Percentiles rank a stretch among this genome's conserved stretches.
Evolutionary conservation across 1,140 invertebrate species (phyloP).

Genomic region (Metaphire vulgaris): DNA sequence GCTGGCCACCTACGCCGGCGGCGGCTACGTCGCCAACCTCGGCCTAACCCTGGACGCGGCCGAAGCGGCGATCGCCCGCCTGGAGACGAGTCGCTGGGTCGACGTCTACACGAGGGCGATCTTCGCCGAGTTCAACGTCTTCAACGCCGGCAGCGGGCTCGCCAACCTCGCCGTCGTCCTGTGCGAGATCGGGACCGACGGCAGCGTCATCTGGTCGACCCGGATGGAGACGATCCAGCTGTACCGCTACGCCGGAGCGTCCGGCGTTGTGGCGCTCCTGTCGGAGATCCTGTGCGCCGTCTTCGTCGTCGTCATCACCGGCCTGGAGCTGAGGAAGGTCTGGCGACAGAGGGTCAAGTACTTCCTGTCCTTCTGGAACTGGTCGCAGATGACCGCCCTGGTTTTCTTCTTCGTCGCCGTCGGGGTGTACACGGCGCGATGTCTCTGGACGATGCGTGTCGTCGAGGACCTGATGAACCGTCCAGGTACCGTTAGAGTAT

Average conservation of each 20-base stretch:
- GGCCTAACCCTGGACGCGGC: conserved; percentile 18
- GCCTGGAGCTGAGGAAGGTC: conserved; percentile 51
- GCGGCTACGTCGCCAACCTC: conserved; percentile 56
- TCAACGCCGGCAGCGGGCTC: conserved; percentile 54
- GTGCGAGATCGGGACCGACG: not conserved
- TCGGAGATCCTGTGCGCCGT: conserved; percentile 55
- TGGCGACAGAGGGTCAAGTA: not conserved
- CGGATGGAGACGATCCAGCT: conserved; percentile 10
- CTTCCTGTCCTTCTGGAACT: not conserved
- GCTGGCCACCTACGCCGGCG: conserved; percentile 54
- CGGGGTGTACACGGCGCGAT: not conserved
- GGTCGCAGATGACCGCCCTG: not conserved
- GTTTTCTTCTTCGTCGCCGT: not conserved
- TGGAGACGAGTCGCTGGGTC: conserved; percentile 55
- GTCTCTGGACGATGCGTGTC: not conserved
- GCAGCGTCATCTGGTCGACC: conserved; percentile 38
- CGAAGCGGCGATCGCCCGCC: conserved; percentile 36
- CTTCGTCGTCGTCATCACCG: conserved; percentile 53
- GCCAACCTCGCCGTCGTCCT: not conserved
- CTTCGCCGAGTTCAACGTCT: conserved; percentile 58
- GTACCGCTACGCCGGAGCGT: conserved; percentile 37
- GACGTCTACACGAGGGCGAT: conserved; percentile 57
- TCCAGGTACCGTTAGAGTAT: too few relatives aligned
- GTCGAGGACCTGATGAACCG: not conserved
- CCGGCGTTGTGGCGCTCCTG: conserved; percentile 53